Percentiles rank a stretch among this genome's conserved stretches.
Conservation (phyloP, 2,113 vertebrate genomes). For the Cyanoramphus novaezelandiae region DNA sequence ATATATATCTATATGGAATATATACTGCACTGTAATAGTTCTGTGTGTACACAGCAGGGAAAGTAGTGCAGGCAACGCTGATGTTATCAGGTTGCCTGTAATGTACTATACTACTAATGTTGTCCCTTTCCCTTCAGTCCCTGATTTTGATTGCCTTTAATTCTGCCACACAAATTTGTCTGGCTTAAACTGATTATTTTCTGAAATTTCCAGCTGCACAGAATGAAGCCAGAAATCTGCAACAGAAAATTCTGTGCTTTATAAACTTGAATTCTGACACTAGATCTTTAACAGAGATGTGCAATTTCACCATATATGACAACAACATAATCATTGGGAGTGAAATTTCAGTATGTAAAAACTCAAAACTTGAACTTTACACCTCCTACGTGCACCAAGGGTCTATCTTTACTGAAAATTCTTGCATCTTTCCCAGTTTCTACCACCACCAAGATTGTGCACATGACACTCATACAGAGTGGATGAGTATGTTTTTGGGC, state of each 20-base stretch:
- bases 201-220: background rate
- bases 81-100: background rate
- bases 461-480: background rate
- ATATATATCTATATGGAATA: background rate
- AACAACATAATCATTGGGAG: background rate
- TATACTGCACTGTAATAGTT: background rate
- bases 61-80: background rate
- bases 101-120: background rate
- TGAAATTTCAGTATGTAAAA: background rate
- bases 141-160: background rate
- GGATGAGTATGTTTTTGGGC: fast-evolving
- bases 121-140: background rate
- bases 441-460: background rate
- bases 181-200: background rate
- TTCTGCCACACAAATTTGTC: background rate
- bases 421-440: background rate
- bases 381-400: background rate
- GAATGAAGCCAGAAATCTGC: background rate
- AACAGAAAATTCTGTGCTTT: background rate
- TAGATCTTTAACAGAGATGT: background rate
- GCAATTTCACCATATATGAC: background rate
- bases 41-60: background rate
- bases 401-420: background rate
- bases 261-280: background rate
- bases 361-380: background rate